phyloP scores from a whole-genome alignment of 2,888 invertebrate species.

The Ectemnius continuus region DNA sequence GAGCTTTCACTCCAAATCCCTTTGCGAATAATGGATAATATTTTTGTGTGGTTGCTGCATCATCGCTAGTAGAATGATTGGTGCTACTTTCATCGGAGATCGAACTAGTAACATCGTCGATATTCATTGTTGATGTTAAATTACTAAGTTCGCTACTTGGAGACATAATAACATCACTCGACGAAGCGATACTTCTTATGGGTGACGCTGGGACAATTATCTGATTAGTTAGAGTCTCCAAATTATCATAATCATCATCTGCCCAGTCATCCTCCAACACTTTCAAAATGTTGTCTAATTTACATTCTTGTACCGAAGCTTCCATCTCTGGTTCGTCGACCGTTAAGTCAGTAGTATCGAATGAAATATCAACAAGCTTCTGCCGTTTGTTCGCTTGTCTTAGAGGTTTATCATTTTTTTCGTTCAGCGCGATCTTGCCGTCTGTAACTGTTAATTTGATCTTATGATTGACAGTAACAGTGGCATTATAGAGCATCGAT shows the following conservation, averaged over 20 bases:
- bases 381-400: conserved; percentile 44
- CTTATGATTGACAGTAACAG: conserved; percentile 75
- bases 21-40: conserved; percentile 73
- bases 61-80: conserved; percentile 29
- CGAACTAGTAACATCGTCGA: conserved; percentile 70
- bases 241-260: conserved; percentile 70
- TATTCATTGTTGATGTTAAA: conserved; percentile 80
- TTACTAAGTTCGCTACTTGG: conserved; percentile 79
- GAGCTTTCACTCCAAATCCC: conserved; percentile 50
- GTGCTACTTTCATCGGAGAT: conserved; percentile 49
- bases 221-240: conserved; percentile 53
- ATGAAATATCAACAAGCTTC: conserved; percentile 56
- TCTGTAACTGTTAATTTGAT: conserved; percentile 74
- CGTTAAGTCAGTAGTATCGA: conserved; percentile 74
- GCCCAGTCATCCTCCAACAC: conserved; percentile 75
- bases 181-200: conserved; percentile 55
- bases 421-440: conserved; percentile 67
- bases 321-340: conserved; percentile 72
- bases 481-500: conserved; percentile 61
- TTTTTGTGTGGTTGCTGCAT: conserved; percentile 43
- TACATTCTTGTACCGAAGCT: conserved; percentile 63
- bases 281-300: conserved; percentile 72
- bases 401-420: conserved; percentile 19
- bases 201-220: conserved; percentile 49
- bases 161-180: conserved; percentile 71